Conservation (phyloP, 1,140 invertebrate species). For the Oscheius sp. region DNA sequence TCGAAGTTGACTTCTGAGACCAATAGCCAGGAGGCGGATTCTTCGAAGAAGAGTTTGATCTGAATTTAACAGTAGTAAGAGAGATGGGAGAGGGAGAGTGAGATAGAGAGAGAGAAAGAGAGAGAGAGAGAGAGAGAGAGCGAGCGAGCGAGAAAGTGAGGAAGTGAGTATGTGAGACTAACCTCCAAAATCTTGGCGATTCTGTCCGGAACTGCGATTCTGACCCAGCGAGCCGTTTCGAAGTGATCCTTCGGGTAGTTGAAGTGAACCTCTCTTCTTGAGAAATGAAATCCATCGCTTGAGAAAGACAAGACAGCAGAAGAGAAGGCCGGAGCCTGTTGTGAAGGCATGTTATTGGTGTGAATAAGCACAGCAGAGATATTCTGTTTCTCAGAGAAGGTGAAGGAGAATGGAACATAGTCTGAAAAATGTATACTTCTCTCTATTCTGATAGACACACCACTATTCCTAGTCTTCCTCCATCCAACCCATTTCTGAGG, state of each 20-base stretch:
- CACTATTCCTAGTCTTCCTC: background rate
- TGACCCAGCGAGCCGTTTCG: slow-evolving; percentile 77
- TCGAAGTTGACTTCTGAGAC: slow-evolving; percentile 74
- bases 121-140: no score
- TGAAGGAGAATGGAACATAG: slow-evolving; percentile 65
- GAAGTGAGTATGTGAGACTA: no score
- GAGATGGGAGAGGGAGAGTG: background rate
- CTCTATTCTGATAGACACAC: background rate
- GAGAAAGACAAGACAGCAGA: slow-evolving; percentile 9
- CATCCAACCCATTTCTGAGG: slow-evolving; percentile 80
- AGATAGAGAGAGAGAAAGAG: no score
- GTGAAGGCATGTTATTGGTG: slow-evolving; percentile 72
- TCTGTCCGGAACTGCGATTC: slow-evolving; percentile 78
- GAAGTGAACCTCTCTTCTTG: slow-evolving; percentile 72
- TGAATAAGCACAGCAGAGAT: slow-evolving; percentile 79
- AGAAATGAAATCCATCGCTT: slow-evolving; percentile 63
- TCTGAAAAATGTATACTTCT: background rate
- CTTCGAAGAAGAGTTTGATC: slow-evolving; percentile 74
- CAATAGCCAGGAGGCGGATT: slow-evolving; percentile 78
- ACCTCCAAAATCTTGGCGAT: slow-evolving; percentile 67
- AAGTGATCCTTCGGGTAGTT: slow-evolving; percentile 79
- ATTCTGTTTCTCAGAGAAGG: slow-evolving; percentile 81
- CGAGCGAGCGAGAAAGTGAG: no score
- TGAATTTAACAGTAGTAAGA: slow-evolving; percentile 72
- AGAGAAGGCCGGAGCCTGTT: slow-evolving; percentile 66